Evolutionary conservation across 2,888 invertebrate genomes (phyloP).

Genomic region (Dolichopus griseipennis): DNA sequence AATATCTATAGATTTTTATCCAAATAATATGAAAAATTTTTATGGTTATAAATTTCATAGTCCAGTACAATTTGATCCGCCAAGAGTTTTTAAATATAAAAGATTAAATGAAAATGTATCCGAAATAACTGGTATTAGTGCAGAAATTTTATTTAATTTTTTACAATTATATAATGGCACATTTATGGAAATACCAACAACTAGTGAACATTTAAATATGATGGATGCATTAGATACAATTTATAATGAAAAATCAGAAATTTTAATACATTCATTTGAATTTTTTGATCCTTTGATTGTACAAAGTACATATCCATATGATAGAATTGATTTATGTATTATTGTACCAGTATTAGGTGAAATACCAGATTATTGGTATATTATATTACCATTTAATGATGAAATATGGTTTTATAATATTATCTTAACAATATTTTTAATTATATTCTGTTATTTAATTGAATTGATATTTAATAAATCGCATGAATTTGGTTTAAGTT

Average conservation of each 20-base stretch:
- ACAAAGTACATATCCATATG: constrained; percentile 9
- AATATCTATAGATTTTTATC: neutral
- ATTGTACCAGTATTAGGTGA: constrained; percentile 11
- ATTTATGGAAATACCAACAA: constrained; percentile 9
- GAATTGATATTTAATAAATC: neutral
- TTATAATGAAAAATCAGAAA: neutral
- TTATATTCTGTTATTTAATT: neutral
- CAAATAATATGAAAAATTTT: constrained; percentile 12
- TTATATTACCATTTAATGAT: constrained; percentile 11
- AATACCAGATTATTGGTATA: constrained; percentile 11
- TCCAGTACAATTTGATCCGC: constrained; percentile 13
- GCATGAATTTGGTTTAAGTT: neutral
- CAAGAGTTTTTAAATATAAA: constrained; percentile 12
- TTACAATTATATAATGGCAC: constrained; percentile 11
- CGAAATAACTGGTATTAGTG: constrained; percentile 3
- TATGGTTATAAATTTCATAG: constrained; percentile 13
- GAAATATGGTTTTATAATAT: constrained; percentile 9
- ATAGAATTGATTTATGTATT: constrained; percentile 10
- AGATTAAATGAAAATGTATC: neutral
- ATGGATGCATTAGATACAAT: neutral
- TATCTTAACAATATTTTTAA: neutral
- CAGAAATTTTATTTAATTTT: constrained; percentile 12
- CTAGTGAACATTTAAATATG: neutral
- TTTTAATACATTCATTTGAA: constrained; percentile 15
- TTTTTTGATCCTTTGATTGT: constrained; percentile 10